A percentile compares a stretch with the other conserved stretches of the same genome.
phyloP scores from a whole-genome alignment of 2,797 vertebrate species.

The Pangasius larnaudii region DNA sequence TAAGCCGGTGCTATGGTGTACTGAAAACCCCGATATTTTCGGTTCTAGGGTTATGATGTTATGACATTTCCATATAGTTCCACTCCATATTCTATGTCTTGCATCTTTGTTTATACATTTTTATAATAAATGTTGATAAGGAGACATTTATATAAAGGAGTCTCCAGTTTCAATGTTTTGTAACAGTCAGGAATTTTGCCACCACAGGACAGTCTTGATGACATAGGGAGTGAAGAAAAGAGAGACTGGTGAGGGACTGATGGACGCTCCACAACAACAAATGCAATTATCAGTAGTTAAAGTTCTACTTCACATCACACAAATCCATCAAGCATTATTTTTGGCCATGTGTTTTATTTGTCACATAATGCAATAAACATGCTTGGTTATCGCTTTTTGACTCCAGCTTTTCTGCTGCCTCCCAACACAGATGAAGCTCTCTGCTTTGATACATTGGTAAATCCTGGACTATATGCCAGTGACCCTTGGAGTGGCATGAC shows the following conservation, averaged over 20 bases:
- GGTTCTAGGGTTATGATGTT: background rate
- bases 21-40: background rate
- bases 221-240: background rate
- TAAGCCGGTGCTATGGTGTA: background rate
- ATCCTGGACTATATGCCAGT: background rate
- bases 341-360: background rate
- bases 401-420: background rate
- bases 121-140: background rate
- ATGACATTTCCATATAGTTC: background rate
- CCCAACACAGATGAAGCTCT: background rate
- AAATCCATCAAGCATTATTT: background rate
- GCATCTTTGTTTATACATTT: background rate
- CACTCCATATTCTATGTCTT: background rate
- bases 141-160: background rate
- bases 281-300: background rate
- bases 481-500: background rate
- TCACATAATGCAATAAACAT: background rate
- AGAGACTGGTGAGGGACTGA: background rate
- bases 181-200: background rate
- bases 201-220: background rate
- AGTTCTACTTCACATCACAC: background rate
- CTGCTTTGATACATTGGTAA: background rate
- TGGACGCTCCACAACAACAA: background rate
- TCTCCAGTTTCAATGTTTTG: background rate
- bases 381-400: background rate